Evolutionary conservation across 2,888 invertebrate species (phyloP).

Genomic region (Acleris laterana): DNA sequence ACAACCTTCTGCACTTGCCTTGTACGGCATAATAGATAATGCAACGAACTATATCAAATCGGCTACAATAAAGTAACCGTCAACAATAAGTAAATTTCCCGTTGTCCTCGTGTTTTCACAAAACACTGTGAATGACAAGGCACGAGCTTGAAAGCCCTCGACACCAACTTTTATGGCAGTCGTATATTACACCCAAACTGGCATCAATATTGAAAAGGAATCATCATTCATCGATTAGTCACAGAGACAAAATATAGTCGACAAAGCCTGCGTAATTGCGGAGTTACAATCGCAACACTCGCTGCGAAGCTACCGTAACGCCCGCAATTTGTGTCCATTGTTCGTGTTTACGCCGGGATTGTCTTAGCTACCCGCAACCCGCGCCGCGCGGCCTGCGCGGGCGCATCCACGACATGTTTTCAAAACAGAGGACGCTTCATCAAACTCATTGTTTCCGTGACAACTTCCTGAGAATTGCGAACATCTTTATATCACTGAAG

Average conservation of each 20-base stretch:
- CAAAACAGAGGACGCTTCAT: constrained; percentile 73
- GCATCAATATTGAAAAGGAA: constrained; percentile 79
- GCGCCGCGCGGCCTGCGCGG: constrained; percentile 42
- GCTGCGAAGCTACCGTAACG: constrained; percentile 83
- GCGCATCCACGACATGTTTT: constrained; percentile 76
- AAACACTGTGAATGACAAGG: constrained; percentile 74
- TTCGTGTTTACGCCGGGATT: constrained; percentile 81
- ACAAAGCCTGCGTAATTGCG: constrained; percentile 78
- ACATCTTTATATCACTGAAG: constrained; percentile 10
- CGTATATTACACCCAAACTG: constrained; percentile 76
- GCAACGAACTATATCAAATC: constrained; percentile 52
- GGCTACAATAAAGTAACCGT: constrained; percentile 55
- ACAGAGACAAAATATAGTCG: constrained; percentile 81
- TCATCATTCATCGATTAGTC: constrained; percentile 83
- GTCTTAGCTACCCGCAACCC: constrained; percentile 54
- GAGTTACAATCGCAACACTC: constrained; percentile 80
- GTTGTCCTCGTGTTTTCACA: constrained; percentile 65
- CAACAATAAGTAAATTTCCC: constrained; percentile 65
- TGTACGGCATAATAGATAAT: constrained; percentile 38
- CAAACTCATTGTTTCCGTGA: constrained; percentile 65
- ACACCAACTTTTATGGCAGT: constrained; percentile 76
- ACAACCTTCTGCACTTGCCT: constrained; percentile 22
- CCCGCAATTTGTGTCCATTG: constrained; percentile 82
- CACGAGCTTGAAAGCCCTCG: constrained; percentile 70
- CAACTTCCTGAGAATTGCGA: constrained; percentile 46